Percentiles rank a stretch among this genome's conserved stretches.
phyloP scores from a whole-genome alignment of 2,113 vertebrate species.

The Percopsis transmontana region DNA sequence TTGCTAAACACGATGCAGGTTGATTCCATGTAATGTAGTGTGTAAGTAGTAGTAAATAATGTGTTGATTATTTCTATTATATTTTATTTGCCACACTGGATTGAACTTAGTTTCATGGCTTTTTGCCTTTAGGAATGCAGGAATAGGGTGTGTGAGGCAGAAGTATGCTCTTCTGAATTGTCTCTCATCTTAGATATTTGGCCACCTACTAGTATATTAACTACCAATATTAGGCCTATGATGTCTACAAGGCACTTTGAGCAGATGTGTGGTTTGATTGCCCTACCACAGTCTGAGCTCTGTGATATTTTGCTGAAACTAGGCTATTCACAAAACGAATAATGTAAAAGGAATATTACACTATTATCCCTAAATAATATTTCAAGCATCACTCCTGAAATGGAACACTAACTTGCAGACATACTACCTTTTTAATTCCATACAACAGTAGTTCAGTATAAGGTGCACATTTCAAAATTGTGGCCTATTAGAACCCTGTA shows the following conservation, averaged over 20 bases:
- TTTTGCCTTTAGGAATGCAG: no score
- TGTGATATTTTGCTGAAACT: slow-evolving; percentile 2
- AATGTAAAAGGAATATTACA: no score
- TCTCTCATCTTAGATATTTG: no score
- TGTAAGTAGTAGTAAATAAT: background rate
- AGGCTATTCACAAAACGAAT: no score
- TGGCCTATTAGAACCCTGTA: background rate
- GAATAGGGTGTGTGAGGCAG: no score
- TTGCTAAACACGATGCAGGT: background rate
- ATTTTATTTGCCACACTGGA: background rate
- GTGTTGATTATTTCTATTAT: background rate
- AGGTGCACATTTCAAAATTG: background rate
- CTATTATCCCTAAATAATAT: no score
- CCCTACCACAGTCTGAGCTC: slow-evolving; percentile 12
- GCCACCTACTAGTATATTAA: background rate
- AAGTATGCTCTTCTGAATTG: no score
- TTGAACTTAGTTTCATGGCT: background rate
- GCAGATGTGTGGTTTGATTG: slow-evolving; percentile 21
- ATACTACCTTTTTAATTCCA: background rate
- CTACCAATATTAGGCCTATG: background rate
- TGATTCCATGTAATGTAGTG: background rate
- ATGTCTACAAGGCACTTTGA: slow-evolving; percentile 14
- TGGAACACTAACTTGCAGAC: no score
- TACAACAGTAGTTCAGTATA: background rate
- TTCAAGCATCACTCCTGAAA: no score